Conservation (phyloP, 2,888 invertebrate genomes). For the Schizotus pectinicornis region DNA sequence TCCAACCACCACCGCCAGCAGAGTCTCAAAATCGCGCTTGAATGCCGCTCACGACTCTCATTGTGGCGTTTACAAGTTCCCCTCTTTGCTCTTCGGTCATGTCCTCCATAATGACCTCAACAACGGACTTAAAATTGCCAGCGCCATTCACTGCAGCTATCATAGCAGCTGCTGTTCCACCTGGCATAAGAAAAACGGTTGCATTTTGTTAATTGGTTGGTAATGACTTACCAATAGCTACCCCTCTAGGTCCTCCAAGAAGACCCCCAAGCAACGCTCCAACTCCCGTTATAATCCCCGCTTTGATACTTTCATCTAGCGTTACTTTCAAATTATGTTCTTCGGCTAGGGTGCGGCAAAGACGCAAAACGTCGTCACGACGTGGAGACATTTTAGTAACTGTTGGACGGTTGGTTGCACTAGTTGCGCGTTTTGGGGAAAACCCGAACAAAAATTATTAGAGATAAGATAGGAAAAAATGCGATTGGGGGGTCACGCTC, state of each 20-base stretch:
- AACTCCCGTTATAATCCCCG: constrained; percentile 42
- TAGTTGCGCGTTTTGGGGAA: too few species aligned
- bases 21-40: neutral
- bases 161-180: constrained; percentile 43
- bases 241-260: constrained; percentile 45
- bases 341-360: constrained; percentile 27
- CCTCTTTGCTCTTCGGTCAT: constrained; percentile 40
- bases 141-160: constrained; percentile 33
- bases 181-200: constrained; percentile 27
- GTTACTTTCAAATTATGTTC: constrained; percentile 40
- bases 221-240: constrained; percentile 40
- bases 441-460: too few species aligned
- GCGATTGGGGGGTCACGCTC: too few species aligned
- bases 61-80: constrained; percentile 18
- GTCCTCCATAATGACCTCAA: constrained; percentile 39
- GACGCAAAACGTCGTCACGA: neutral
- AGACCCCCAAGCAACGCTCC: constrained; percentile 45
- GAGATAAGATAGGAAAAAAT: too few species aligned
- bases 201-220: neutral
- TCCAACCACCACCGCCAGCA: neutral
- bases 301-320: constrained; percentile 42
- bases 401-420: too few species aligned
- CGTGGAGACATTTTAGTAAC: neutral
- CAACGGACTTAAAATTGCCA: constrained; percentile 45
- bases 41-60: neutral